Conservation (phyloP, 2,113 vertebrate genomes). For the Monopterus albus region DNA sequence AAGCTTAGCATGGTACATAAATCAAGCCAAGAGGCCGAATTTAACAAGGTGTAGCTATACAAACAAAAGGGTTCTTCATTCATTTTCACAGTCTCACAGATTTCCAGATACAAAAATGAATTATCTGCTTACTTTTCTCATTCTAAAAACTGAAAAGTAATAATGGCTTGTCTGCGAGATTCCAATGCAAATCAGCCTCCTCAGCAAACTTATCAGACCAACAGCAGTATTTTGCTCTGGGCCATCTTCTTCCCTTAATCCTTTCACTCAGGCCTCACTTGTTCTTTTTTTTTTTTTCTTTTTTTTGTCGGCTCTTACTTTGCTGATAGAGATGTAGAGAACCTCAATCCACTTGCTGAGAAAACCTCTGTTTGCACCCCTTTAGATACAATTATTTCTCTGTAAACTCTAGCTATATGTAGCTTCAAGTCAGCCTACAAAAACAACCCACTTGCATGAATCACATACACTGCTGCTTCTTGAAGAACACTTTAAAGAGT, state of each 20-base stretch:
- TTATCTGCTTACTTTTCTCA: constrained; percentile 3
- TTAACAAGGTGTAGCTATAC: constrained; percentile 1
- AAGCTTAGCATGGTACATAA: constrained; percentile 13
- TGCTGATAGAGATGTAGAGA: constrained; percentile 56
- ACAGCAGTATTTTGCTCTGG: constrained; percentile 66
- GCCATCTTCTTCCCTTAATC: constrained; percentile 63
- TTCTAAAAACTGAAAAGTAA: constrained; percentile 25
- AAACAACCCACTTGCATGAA: too few relatives aligned
- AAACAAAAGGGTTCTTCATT: constrained; percentile 18
- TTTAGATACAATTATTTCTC: too few relatives aligned
- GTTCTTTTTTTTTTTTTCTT: constrained; percentile 66
- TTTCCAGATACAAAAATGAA: constrained; percentile 5
- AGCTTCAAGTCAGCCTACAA: too few relatives aligned
- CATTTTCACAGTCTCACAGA: constrained; percentile 11
- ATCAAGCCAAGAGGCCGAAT: constrained; percentile 21
- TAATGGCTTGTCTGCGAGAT: constrained; percentile 52
- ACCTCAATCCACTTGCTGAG: constrained; percentile 14
- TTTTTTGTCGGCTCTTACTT: constrained; percentile 53
- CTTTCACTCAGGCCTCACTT: constrained; percentile 57
- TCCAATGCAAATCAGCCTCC: constrained; percentile 56
- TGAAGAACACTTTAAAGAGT: too few relatives aligned
- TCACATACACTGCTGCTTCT: too few relatives aligned
- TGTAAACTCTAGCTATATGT: too few relatives aligned
- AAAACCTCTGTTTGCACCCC: constrained; percentile 31
- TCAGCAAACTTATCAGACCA: constrained; percentile 66